phyloP scores from a whole-genome alignment of 2,113 vertebrate genomes.

The Poeciliopsis retropinna region DNA sequence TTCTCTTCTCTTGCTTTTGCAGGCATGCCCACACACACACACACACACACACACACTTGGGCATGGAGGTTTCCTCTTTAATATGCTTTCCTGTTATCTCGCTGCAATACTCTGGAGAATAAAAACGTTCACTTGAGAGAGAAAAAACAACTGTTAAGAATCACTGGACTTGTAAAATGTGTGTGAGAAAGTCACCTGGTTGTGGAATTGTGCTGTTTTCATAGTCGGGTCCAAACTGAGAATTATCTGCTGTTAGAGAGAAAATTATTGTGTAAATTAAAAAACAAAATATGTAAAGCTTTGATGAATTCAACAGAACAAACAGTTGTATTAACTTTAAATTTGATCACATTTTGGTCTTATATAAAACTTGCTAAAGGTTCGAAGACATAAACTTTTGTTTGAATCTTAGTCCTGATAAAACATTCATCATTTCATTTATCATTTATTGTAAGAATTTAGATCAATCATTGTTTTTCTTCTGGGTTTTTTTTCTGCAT shows the following conservation, averaged over 20 bases:
- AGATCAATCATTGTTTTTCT: too few species aligned
- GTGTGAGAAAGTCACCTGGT: conserved; percentile 16
- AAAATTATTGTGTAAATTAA: not conserved
- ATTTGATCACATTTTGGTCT: too few species aligned
- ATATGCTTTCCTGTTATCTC: conserved; percentile 59
- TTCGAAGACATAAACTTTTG: too few species aligned
- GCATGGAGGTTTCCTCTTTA: not conserved
- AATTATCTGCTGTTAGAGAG: conserved; percentile 1
- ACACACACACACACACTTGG: not conserved
- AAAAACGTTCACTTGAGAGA: not conserved
- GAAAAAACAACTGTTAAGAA: conserved; percentile 12
- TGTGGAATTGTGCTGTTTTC: conserved; percentile 10
- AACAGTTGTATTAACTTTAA: not conserved
- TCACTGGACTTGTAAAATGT: not conserved
- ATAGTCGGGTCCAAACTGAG: not conserved
- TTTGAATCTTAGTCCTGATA: too few species aligned
- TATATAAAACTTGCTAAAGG: too few species aligned
- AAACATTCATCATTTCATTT: too few species aligned
- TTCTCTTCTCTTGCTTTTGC: conserved; percentile 12
- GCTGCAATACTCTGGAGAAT: conserved; percentile 30
- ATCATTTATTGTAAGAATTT: too few species aligned
- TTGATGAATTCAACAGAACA: not conserved
- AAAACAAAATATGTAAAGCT: not conserved
- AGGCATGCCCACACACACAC: conserved; percentile 26
- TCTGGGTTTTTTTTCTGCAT: too few species aligned